phyloP scores from a whole-genome alignment of 2,113 vertebrate species.

The Cisticola juncidis region DNA sequence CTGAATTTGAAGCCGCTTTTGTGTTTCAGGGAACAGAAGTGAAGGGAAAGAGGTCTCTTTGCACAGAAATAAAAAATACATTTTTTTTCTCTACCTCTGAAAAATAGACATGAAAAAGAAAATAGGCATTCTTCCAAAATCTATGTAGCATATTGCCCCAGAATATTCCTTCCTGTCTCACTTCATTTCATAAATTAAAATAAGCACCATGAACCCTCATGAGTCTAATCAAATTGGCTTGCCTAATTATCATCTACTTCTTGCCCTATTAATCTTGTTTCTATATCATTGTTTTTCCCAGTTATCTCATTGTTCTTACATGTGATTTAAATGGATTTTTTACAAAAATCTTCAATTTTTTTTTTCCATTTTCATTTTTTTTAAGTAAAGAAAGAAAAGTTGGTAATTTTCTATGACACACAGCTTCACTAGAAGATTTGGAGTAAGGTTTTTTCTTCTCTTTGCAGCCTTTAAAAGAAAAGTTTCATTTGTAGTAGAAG shows the following conservation, averaged over 20 bases:
- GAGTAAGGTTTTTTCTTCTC: fast-evolving
- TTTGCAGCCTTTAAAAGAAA: not conserved
- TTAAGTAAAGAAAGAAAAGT: too few relatives aligned
- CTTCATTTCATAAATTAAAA: not conserved
- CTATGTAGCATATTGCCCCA: not conserved
- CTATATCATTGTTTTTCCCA: not conserved
- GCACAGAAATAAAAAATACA: not conserved
- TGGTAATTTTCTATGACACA: not conserved
- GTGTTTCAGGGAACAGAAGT: not conserved
- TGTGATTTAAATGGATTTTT: not conserved
- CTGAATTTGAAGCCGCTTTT: not conserved
- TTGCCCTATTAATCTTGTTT: not conserved
- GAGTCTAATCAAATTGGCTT: not conserved
- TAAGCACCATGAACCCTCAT: not conserved
- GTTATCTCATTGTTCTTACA: not conserved
- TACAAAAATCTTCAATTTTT: not conserved
- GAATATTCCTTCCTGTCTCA: not conserved
- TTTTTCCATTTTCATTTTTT: not conserved
- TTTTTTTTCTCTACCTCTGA: not conserved
- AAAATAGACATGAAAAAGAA: not conserved
- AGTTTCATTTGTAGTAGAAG: not conserved
- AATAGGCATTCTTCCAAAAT: not conserved
- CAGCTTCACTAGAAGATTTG: not conserved
- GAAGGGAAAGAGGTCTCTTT: not conserved
- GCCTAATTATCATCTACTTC: not conserved